A percentile compares a stretch with the other conserved stretches of the same genome.
phyloP scores from a whole-genome alignment of 2,888 invertebrate genomes.

The Hemithea aestivaria region DNA sequence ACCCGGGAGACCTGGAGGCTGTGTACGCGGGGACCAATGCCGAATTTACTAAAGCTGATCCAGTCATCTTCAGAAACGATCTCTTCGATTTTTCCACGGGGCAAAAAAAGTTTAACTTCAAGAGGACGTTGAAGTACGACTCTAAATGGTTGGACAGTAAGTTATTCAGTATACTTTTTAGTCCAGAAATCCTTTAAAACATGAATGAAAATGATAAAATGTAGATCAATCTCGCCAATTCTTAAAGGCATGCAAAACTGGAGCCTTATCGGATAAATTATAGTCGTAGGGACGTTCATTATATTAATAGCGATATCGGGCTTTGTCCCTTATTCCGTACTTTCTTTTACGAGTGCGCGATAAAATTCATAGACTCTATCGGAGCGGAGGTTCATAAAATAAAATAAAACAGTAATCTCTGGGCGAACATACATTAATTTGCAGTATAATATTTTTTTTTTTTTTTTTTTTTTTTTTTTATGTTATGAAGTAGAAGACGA shows the following conservation, averaged over 20 bases:
- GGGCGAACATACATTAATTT: constrained; percentile 21
- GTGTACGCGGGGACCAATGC: constrained; percentile 86
- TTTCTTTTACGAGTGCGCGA: constrained; percentile 46
- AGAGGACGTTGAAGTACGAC: constrained; percentile 84
- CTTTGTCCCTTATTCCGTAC: constrained; percentile 42
- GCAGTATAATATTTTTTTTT: constrained; percentile 19
- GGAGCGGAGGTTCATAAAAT: constrained; percentile 42
- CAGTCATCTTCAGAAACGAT: constrained; percentile 85
- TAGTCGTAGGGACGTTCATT: constrained; percentile 37
- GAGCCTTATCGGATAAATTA: constrained; percentile 31
- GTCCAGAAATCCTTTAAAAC: constrained; percentile 4
- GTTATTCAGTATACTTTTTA: constrained; percentile 34
- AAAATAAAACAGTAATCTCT: constrained; percentile 40
- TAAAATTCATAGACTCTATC: constrained; percentile 35
- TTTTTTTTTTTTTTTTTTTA: too few relatives aligned
- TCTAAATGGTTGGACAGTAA: constrained; percentile 87
- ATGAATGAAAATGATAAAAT: too few relatives aligned
- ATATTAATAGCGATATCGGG: constrained; percentile 46
- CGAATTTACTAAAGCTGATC: constrained; percentile 85
- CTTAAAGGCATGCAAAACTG: constrained; percentile 26
- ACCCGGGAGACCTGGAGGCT: constrained; percentile 82
- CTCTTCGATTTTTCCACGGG: constrained; percentile 81
- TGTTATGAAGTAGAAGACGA: too few relatives aligned
- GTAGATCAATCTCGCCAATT: constrained; percentile 8
- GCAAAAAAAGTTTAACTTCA: constrained; percentile 80